Evolutionary conservation across 2,888 invertebrate species (phyloP), one percentile per base, ranked within the genome.

Genomic region (Phytoseiulus persimilis): DNA sequence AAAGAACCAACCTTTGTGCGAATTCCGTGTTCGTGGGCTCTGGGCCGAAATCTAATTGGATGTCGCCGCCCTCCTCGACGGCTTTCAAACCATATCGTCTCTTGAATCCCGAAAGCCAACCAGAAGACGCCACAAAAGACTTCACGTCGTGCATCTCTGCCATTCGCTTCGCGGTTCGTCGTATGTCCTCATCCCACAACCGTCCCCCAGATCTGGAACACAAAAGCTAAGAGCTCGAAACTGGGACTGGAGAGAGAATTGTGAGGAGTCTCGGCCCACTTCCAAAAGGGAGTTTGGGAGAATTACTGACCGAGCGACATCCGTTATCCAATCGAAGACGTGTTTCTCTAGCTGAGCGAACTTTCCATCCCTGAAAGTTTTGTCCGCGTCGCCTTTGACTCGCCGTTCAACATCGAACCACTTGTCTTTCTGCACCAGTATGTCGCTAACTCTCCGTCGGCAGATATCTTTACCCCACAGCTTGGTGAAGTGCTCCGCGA

Each of bases 71-170:
- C 23, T 87, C 87, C 23, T 87, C 87, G 0, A 39, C 45, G 28
- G 32, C 39, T 33, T 87, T 87, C 39, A 87, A 45, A 11, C 87
- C 87, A 31, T 87, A 87, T 32, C 87, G 32, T 32, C 45, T 87
- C 45, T 45, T 33, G 33, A 87, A 87, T 33, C 87, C 87, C 14
- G 87, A 28, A 11, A 87, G 45, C 87, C 87, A 87, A 23, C 87
- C 87, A 33, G 32, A 28, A 2, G 87, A 87, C 3, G 87, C 87
- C n/a, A 87, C 32, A 31, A 87, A 87, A 14, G 87, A 87, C 33
- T 87, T 87, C 32, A 87, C 87, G 87, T 87, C 87, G 18, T 87
- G 87, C 87, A 87, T 87, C 45, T 87, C 87, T n/a, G 87, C 87
- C 32, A 87, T 33, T 45, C 87, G 87, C 33, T 87, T 87, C 9